These are phyloP conservation scores for Chrysolina oricalcia DNA, from an alignment of 2,888 invertebrate species.

Conservation along the genomic window DNA sequence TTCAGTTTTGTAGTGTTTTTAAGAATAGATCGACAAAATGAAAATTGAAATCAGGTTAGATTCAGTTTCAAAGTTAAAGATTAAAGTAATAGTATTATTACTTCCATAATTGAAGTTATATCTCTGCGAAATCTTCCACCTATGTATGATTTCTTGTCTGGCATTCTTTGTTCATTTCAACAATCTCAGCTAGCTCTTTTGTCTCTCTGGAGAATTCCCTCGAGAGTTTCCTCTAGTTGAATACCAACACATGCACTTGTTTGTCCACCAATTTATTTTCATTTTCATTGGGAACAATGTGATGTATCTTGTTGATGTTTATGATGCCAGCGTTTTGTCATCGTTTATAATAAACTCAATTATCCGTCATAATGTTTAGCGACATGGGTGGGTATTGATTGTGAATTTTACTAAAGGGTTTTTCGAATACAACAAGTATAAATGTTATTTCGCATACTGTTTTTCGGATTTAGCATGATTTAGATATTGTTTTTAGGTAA, in stretches of 20 bases:
- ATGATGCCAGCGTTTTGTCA: constrained; percentile 21
- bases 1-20: no score
- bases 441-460: neutral
- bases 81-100: neutral
- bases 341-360: constrained; percentile 25
- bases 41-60: no score
- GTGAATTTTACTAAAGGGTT: constrained; percentile 6
- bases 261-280: constrained; percentile 24
- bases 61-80: no score
- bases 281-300: constrained; percentile 23
- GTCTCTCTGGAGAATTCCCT: constrained; percentile 10
- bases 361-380: constrained; percentile 6
- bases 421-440: neutral
- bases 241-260: constrained; percentile 25
- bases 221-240: constrained; percentile 11
- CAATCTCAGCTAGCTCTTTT: constrained; percentile 13
- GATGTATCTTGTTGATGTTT: constrained; percentile 23
- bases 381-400: constrained; percentile 23
- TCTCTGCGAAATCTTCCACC: neutral
- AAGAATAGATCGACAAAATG: no score
- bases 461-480: neutral
- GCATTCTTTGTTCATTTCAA: constrained; percentile 14
- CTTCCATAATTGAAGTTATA: neutral
- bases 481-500: neutral
- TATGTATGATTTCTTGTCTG: neutral